phyloP scores from a whole-genome alignment of 2,888 invertebrate genomes.

The Selenia dentaria region DNA sequence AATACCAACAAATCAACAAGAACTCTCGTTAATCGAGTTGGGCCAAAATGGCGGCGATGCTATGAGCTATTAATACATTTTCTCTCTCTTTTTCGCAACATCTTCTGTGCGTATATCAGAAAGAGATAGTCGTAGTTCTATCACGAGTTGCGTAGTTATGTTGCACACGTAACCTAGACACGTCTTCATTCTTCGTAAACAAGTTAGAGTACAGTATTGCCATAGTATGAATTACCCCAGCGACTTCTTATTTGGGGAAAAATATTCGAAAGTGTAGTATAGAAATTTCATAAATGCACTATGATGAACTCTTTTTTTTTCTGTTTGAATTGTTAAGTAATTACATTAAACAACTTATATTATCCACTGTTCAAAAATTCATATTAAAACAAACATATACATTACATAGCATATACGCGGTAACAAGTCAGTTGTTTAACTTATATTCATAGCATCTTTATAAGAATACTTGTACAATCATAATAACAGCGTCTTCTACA shows the following conservation, averaged over 20 bases:
- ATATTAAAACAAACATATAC: no score
- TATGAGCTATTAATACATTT: constrained; percentile 74
- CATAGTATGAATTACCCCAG: constrained; percentile 37
- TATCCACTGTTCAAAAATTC: no score
- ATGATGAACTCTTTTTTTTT: no score
- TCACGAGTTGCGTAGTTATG: constrained; percentile 64
- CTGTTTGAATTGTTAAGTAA: no score
- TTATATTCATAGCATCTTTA: no score
- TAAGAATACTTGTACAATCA: no score
- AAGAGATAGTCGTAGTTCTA: constrained; percentile 62
- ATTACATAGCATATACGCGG: no score
- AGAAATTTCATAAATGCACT: no score
- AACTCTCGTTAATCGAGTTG: constrained; percentile 67
- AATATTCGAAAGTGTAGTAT: no score
- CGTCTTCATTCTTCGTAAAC: constrained; percentile 81
- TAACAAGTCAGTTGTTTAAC: no score
- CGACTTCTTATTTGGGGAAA: constrained; percentile 14
- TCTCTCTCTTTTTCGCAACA: constrained; percentile 53
- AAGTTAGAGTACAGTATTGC: constrained; percentile 62
- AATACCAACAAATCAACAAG: constrained; percentile 50
- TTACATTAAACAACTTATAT: no score
- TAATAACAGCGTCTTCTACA: no score
- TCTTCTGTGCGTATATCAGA: constrained; percentile 38
- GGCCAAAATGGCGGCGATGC: constrained; percentile 80
- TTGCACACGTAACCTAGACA: constrained; percentile 81